Conservation (phyloP, 2,888 invertebrate genomes). For the Onchidella celtica region DNA sequence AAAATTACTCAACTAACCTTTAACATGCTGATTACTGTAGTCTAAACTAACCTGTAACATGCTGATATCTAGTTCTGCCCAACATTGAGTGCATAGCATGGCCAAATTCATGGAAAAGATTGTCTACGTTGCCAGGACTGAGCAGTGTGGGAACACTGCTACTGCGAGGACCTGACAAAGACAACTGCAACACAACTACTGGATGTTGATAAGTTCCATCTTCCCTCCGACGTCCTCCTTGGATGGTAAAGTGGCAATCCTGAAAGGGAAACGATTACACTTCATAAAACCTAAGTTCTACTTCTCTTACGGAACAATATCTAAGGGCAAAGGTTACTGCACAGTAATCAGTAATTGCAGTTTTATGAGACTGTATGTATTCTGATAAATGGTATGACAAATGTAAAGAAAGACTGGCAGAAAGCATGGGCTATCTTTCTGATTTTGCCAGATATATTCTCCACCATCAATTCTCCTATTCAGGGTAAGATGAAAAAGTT, state of each 20-base stretch:
- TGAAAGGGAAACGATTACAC: slow-evolving; percentile 55
- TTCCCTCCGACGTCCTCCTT: slow-evolving; percentile 90
- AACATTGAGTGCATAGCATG: slow-evolving; percentile 99
- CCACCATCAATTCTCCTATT: too few species aligned
- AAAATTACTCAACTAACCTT: too few species aligned
- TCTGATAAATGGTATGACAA: too few species aligned
- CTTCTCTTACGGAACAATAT: background rate
- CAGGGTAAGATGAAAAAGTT: too few species aligned
- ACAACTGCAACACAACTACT: slow-evolving; percentile 95
- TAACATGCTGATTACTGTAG: too few species aligned
- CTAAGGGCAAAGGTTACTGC: background rate
- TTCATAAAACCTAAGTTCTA: background rate
- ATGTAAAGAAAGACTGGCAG: too few species aligned
- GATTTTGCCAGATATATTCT: too few species aligned
- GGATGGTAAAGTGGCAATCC: slow-evolving; percentile 99
- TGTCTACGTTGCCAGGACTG: slow-evolving; percentile 92
- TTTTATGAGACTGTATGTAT: too few species aligned
- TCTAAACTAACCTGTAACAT: slow-evolving; percentile 89
- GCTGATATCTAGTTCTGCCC: slow-evolving; percentile 96
- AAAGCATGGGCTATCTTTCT: too few species aligned
- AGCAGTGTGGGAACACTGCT: slow-evolving; percentile 88
- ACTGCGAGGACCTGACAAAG: slow-evolving; percentile 87
- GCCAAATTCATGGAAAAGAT: slow-evolving; percentile 99
- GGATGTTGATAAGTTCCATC: slow-evolving; percentile 93
- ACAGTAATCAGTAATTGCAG: too few species aligned